Conservation (phyloP, 2,113 vertebrate genomes). For the Daphoenositta chrysoptera region DNA sequence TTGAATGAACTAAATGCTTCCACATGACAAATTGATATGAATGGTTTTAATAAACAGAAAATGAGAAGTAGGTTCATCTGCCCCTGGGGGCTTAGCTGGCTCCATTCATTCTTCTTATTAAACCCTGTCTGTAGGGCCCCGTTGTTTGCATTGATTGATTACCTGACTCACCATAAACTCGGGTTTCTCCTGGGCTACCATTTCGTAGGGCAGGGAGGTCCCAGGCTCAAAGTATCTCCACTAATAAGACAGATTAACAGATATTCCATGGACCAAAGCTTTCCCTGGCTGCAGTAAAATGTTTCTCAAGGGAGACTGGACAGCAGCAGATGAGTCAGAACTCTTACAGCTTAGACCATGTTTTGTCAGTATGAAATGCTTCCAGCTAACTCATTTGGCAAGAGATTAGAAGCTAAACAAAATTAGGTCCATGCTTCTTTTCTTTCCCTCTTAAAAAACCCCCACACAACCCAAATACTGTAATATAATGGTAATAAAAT, state of each 20-base stretch:
- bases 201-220: background rate
- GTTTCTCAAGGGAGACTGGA: background rate
- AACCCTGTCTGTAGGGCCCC: background rate
- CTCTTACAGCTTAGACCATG: background rate
- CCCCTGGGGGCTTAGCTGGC: slow-evolving; percentile 13
- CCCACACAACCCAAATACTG: background rate
- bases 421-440: background rate
- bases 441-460: background rate
- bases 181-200: background rate
- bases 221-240: background rate
- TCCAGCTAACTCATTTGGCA: slow-evolving; percentile 42
- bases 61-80: slow-evolving; percentile 31
- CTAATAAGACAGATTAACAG: background rate
- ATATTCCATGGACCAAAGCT: background rate
- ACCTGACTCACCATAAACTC: background rate
- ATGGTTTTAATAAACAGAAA: slow-evolving; percentile 64
- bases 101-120: slow-evolving; percentile 26
- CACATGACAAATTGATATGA: slow-evolving; percentile 55
- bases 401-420: slow-evolving; percentile 44
- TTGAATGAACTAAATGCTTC: slow-evolving; percentile 15
- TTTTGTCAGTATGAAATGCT: slow-evolving; percentile 12
- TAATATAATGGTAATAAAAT: background rate
- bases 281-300: background rate
- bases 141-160: background rate
- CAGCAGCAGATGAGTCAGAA: slow-evolving; percentile 16